Conservation (phyloP, 2,113 vertebrate species). For the Pantherophis guttatus region DNA sequence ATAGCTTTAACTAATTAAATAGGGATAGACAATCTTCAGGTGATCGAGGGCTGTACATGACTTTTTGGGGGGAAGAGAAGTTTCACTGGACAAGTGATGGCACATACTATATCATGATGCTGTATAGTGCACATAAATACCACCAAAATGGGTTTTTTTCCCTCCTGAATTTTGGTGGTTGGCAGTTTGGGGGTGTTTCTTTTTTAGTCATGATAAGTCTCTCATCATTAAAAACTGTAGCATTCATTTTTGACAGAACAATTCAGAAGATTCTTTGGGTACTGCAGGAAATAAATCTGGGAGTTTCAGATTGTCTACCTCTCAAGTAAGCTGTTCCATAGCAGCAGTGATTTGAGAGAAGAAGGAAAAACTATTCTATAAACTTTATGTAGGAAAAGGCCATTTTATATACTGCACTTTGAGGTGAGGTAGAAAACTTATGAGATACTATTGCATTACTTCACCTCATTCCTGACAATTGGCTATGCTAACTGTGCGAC, state of each 20-base stretch:
- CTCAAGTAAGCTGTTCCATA: neutral
- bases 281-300: neutral
- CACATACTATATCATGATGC: neutral
- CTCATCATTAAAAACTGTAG: neutral
- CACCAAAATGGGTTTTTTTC: neutral
- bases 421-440: neutral
- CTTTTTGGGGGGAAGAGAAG: neutral
- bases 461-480: neutral
- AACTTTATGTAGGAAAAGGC: neutral
- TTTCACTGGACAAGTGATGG: neutral
- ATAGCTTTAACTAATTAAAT: neutral
- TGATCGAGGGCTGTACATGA: neutral
- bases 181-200: neutral
- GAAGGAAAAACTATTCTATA: neutral
- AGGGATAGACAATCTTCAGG: neutral
- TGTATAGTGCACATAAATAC: neutral
- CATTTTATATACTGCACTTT: neutral
- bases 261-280: neutral
- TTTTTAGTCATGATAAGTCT: neutral
- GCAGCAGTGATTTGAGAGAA: neutral
- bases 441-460: neutral
- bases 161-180: neutral
- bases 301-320: neutral
- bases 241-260: neutral
- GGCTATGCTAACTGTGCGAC: neutral